Evolutionary conservation across 2,888 invertebrate genomes (phyloP).

Genomic region (Cheilosia vulpina): DNA sequence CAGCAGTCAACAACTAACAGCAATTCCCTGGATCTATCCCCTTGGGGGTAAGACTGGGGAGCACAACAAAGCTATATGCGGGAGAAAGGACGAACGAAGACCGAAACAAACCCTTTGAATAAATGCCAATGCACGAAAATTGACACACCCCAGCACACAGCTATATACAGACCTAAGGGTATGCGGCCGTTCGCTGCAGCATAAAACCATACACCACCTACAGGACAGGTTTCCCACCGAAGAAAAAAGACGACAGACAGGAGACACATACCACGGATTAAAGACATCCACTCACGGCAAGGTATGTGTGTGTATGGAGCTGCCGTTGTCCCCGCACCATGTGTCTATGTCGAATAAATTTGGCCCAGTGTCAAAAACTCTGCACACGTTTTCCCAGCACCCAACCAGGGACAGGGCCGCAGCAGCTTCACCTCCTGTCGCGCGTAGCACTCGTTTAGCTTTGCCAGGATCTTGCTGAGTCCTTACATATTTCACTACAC

Average conservation of each 20-base stretch:
- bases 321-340: constrained; percentile 42
- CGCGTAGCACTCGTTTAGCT: neutral
- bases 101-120: constrained; percentile 51
- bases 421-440: constrained; percentile 22
- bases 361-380: constrained; percentile 67
- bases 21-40: neutral
- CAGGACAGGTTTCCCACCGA: constrained; percentile 3
- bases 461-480: constrained; percentile 63
- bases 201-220: constrained; percentile 1
- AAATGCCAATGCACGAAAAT: constrained; percentile 67
- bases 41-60: neutral
- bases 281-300: constrained; percentile 20
- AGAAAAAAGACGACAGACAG: constrained; percentile 38
- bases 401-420: constrained; percentile 17
- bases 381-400: constrained; percentile 45
- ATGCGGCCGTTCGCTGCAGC: neutral
- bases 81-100: neutral
- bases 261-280: constrained; percentile 65
- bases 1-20: constrained; percentile 67
- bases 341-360: constrained; percentile 69
- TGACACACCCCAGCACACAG: constrained; percentile 43
- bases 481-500: constrained; percentile 46
- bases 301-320: constrained; percentile 11
- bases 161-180: constrained; percentile 1
- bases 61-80: constrained; percentile 20